These are phyloP conservation scores for Halictus quadricinctus DNA, from an alignment of 2,888 invertebrate species.

Conservation along the genomic window DNA sequence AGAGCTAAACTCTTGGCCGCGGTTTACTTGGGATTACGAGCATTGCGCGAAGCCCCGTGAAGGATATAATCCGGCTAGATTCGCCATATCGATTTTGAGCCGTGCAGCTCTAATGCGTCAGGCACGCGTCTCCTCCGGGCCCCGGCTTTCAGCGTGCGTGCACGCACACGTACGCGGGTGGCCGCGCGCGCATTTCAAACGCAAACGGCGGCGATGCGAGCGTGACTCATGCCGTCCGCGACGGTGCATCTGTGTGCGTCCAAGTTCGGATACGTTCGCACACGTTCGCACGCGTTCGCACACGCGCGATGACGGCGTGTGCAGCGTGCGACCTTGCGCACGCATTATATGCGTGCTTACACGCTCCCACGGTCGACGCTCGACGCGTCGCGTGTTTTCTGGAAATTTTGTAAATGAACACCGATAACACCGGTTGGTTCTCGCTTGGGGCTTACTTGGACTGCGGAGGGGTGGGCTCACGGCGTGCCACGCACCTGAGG, in stretches of 20 bases:
- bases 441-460: neutral
- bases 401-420: slow-evolving; percentile 12
- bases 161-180: slow-evolving; percentile 45
- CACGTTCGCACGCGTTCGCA: slow-evolving; percentile 29
- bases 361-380: slow-evolving; percentile 64
- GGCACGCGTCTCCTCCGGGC: slow-evolving; percentile 59
- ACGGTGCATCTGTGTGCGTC: slow-evolving; percentile 53
- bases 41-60: slow-evolving; percentile 81
- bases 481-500: neutral
- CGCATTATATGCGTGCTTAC: slow-evolving; percentile 63
- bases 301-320: slow-evolving; percentile 62
- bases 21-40: slow-evolving; percentile 76
- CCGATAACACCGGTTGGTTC: neutral
- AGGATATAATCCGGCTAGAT: slow-evolving; percentile 81
- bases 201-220: slow-evolving; percentile 26
- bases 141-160: slow-evolving; percentile 52
- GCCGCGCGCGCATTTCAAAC: slow-evolving; percentile 56
- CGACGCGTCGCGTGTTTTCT: slow-evolving; percentile 26
- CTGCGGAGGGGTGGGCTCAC: neutral
- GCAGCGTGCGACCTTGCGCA: slow-evolving; percentile 65
- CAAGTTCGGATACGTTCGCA: slow-evolving; percentile 56
- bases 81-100: slow-evolving; percentile 81
- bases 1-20: slow-evolving; percentile 65
- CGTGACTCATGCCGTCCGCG: slow-evolving; percentile 51
- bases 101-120: slow-evolving; percentile 74